These are phyloP conservation scores for Lycaon pictus DNA, from an alignment of 2,113 vertebrate genomes.

Conservation along the genomic window DNA sequence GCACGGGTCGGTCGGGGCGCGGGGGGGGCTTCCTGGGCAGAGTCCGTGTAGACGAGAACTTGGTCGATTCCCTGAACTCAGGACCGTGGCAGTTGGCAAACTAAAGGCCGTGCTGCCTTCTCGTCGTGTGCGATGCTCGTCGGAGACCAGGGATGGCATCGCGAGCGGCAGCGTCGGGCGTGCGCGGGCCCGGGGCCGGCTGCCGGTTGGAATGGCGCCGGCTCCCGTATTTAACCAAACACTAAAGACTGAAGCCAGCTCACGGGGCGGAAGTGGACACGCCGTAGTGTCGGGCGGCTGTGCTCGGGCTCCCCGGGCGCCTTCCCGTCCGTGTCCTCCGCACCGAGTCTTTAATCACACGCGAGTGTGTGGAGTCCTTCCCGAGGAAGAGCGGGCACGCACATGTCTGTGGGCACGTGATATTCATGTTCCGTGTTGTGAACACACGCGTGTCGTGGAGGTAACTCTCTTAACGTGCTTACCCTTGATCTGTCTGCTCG, in stretches of 20 bases:
- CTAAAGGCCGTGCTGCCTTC: too few relatives aligned
- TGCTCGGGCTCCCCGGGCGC: not conserved
- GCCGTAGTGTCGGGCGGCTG: too few relatives aligned
- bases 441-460: constrained; percentile 51
- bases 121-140: too few relatives aligned
- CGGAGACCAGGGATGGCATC: too few relatives aligned
- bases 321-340: not conserved
- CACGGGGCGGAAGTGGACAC: too few relatives aligned
- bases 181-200: too few relatives aligned
- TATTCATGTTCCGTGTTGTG: constrained; percentile 64
- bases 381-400: not conserved
- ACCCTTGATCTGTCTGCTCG: constrained; percentile 34
- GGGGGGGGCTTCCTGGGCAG: too few relatives aligned
- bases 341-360: constrained; percentile 64
- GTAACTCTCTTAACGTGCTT: constrained; percentile 66
- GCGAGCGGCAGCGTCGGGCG: too few relatives aligned
- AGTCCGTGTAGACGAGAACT: too few relatives aligned
- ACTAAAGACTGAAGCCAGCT: not conserved
- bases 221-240: not conserved
- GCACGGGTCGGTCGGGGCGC: too few relatives aligned
- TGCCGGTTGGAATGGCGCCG: too few relatives aligned
- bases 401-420: not conserved
- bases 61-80: not conserved
- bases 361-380: constrained; percentile 61
- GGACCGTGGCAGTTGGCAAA: not conserved